A percentile compares a stretch with the other conserved stretches of the same genome.
These are phyloP conservation scores for Rhabdophis nuchalis DNA, from an alignment of 2,797 vertebrate species.

Conservation along the genomic window DNA sequence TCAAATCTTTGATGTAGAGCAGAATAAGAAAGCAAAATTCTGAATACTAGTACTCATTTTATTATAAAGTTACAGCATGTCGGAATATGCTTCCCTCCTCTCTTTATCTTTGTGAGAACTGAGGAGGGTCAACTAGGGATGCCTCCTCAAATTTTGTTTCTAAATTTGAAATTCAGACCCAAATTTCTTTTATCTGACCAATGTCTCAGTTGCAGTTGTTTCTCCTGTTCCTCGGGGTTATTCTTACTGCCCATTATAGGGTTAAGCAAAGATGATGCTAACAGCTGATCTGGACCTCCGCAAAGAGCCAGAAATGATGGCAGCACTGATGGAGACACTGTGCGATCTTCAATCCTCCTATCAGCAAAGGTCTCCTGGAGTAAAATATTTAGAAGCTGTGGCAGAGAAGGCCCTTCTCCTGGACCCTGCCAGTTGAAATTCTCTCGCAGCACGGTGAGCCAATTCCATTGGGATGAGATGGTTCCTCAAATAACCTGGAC, in stretches of 20 bases:
- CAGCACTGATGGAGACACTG: not conserved
- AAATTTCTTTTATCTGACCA: not conserved
- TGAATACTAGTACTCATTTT: not conserved
- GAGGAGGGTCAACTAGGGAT: not conserved
- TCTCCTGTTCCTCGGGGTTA: not conserved
- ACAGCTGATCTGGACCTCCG: not conserved
- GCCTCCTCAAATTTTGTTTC: not conserved
- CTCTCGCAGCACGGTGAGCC: not conserved
- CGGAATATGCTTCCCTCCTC: not conserved
- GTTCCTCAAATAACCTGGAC: not conserved
- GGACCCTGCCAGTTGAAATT: not conserved
- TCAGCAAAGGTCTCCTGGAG: not conserved
- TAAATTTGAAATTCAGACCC: too few relatives aligned
- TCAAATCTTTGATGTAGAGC: not conserved
- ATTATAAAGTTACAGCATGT: not conserved
- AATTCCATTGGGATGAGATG: not conserved
- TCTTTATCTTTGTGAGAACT: not conserved
- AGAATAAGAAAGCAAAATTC: not conserved
- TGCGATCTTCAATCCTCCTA: not conserved
- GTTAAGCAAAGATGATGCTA: not conserved
- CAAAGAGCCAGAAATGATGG: not conserved
- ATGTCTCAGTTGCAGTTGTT: not conserved
- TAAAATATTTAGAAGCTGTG: not conserved
- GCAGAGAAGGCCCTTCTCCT: not conserved
- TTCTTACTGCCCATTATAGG: not conserved